These are phyloP conservation scores for Tor tambroides DNA, from an alignment of 2,113 vertebrate genomes.

Conservation along the genomic window DNA sequence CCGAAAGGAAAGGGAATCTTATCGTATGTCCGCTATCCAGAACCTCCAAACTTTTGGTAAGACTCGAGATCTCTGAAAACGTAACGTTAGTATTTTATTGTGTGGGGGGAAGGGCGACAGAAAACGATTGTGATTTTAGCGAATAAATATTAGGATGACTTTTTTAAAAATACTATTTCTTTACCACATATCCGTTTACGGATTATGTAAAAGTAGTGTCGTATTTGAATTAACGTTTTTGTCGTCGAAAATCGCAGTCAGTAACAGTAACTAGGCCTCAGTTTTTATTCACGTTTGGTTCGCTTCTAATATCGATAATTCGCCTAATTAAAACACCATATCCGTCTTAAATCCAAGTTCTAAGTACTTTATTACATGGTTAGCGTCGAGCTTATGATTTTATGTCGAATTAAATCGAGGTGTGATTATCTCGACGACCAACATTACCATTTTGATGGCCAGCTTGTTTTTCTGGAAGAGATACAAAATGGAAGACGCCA, in stretches of 20 bases:
- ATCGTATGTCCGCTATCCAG: slow-evolving; percentile 99
- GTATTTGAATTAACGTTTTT: not conserved
- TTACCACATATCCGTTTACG: not conserved
- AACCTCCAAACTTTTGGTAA: slow-evolving; percentile 96
- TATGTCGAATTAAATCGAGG: not conserved
- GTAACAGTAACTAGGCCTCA: not conserved
- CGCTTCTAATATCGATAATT: not conserved
- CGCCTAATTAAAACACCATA: not conserved
- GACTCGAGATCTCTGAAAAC: slow-evolving; percentile 49
- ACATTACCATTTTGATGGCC: slow-evolving; percentile 20
- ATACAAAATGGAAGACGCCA: slow-evolving; percentile 45
- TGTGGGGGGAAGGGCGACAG: slow-evolving; percentile 69
- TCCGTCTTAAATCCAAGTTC: not conserved
- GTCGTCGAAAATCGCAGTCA: not conserved
- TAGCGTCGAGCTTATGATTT: not conserved
- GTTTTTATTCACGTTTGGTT: not conserved
- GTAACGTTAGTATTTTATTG: not conserved
- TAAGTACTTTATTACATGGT: not conserved
- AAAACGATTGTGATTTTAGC: not conserved
- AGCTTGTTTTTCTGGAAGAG: slow-evolving; percentile 33
- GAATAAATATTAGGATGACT: not conserved
- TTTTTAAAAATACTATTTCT: not conserved
- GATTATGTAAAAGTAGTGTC: not conserved
- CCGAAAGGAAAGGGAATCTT: slow-evolving; percentile 84
- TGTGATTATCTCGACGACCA: not conserved